Evolutionary conservation across 2,888 invertebrate genomes (phyloP).

Genomic region (Pristionchus mayeri): DNA sequence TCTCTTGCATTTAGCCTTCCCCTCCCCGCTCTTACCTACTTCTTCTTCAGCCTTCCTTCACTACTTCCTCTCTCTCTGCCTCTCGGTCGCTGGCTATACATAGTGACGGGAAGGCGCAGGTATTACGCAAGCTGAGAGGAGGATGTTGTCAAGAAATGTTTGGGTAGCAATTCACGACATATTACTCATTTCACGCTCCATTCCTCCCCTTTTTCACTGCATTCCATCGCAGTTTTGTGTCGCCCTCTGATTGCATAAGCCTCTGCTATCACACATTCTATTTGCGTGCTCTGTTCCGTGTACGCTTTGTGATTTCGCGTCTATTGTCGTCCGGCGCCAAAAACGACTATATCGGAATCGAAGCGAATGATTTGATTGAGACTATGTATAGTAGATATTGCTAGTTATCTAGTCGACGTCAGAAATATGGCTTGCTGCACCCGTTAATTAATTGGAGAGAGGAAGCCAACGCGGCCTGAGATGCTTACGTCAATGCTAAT

Average conservation of each 20-base stretch:
- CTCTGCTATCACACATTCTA: not conserved
- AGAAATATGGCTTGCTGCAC: too few species aligned
- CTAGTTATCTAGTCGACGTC: too few species aligned
- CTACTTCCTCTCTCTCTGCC: constrained; percentile 23
- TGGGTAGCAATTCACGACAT: not conserved
- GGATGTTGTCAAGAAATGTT: too few species aligned
- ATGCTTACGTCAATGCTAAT: constrained; percentile 20
- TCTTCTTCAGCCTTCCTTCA: not conserved
- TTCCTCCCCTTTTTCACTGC: not conserved
- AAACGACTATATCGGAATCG: too few species aligned
- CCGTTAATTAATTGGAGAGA: too few species aligned
- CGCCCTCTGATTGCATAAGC: constrained; percentile 1
- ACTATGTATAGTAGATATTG: too few species aligned
- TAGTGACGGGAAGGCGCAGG: not conserved
- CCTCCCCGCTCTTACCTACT: constrained; percentile 17
- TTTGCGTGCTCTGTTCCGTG: too few species aligned
- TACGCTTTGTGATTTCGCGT: not conserved
- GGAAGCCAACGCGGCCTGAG: too few species aligned
- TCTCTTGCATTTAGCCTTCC: constrained; percentile 28
- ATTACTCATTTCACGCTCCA: constrained; percentile 15
- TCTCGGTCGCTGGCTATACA: not conserved
- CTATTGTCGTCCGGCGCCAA: too few species aligned
- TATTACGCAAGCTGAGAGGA: not conserved
- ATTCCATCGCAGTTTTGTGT: constrained; percentile 12
- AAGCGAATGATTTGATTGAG: too few species aligned